Conservation (phyloP, 2,113 vertebrate genomes). For the Istiophorus platypterus region DNA sequence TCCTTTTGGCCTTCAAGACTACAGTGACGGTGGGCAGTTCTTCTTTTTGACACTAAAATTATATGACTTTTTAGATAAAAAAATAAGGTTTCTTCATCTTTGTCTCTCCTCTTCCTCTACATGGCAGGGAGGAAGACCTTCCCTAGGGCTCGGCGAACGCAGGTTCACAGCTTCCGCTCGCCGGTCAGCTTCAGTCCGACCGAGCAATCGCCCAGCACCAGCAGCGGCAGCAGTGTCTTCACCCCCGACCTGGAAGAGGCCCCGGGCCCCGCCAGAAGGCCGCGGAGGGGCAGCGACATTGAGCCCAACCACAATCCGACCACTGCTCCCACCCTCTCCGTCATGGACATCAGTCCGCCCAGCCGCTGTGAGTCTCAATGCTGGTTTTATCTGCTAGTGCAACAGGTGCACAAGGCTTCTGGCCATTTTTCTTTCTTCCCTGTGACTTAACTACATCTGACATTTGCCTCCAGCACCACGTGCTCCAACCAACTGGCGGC, state of each 20-base stretch:
- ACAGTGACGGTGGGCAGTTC: constrained; percentile 86
- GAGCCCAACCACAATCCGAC: constrained; percentile 86
- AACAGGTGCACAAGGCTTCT: fast-evolving
- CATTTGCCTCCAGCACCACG: constrained; percentile 89
- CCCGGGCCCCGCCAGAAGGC: constrained; percentile 81
- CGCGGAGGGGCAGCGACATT: constrained; percentile 94
- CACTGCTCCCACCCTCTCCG: constrained; percentile 87
- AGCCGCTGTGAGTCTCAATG: constrained; percentile 92
- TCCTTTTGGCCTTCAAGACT: constrained; percentile 94
- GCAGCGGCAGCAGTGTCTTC: constrained; percentile 96
- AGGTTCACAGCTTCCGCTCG: constrained; percentile 93
- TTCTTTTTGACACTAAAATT: background rate
- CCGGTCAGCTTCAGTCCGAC: constrained; percentile 97
- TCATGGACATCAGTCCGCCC: constrained; percentile 98
- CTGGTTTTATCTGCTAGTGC: fast-evolving
- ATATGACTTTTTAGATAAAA: too few relatives aligned
- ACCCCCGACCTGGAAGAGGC: constrained; percentile 93
- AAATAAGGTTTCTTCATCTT: background rate
- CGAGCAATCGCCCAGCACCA: constrained; percentile 95
- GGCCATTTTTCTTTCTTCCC: too few relatives aligned
- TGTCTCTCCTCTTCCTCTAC: background rate
- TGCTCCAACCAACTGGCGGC: constrained; percentile 98
- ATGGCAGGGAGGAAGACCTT: constrained; percentile 96
- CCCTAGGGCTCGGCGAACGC: constrained; percentile 94
- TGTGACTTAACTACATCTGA: background rate